phyloP scores from a whole-genome alignment of 2,113 vertebrate genomes.

The Cyprinodon brontotheroides region DNA sequence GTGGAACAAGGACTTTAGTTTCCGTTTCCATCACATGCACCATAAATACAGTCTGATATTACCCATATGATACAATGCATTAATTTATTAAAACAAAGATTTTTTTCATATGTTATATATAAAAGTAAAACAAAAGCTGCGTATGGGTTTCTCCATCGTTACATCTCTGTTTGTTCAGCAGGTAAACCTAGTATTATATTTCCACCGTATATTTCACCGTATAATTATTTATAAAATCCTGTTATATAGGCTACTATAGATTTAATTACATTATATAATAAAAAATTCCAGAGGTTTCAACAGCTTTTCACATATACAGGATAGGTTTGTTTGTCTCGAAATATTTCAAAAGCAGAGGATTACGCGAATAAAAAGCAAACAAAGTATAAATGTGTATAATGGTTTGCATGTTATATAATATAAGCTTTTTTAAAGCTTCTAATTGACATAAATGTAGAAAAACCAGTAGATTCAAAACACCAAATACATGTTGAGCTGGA shows the following conservation, averaged over 20 bases:
- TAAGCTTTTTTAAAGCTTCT: background rate
- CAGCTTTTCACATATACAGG: background rate
- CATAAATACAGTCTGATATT: too few species aligned
- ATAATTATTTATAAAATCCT: background rate
- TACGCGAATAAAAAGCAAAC: background rate
- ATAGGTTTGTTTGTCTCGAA: background rate
- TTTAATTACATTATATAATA: too few species aligned
- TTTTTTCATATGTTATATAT: too few species aligned
- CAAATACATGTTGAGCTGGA: slow-evolving; percentile 27
- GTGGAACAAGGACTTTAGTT: too few species aligned
- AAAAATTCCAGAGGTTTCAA: background rate
- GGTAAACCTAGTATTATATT: too few species aligned
- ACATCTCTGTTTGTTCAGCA: too few species aligned
- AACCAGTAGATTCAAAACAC: slow-evolving; percentile 31
- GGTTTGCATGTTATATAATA: slow-evolving; percentile 6
- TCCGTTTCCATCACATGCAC: too few species aligned
- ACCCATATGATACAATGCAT: too few species aligned
- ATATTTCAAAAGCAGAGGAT: background rate
- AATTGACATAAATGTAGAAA: slow-evolving; percentile 24
- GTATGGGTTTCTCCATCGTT: too few species aligned
- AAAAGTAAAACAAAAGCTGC: too few species aligned
- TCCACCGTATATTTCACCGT: background rate
- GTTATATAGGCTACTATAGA: too few species aligned
- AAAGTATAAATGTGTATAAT: background rate
- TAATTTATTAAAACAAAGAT: too few species aligned